Base-by-base conservation (phyloP, 2,113 vertebrate species). In the Tachuris rubrigastra region DNA sequence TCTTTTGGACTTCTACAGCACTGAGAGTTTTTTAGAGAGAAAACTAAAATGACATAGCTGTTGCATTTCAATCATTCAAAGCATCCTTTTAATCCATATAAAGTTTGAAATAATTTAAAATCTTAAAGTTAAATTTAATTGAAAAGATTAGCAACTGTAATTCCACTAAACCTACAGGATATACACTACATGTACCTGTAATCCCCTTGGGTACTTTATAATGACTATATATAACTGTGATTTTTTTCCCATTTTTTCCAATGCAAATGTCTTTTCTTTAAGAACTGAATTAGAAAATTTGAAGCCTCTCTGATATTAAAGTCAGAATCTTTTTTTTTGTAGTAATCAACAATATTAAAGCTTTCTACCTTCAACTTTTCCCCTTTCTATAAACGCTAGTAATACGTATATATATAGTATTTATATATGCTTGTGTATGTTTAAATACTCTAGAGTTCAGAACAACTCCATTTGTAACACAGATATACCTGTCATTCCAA, bases 401-500 rank as follows among this genome's bases (percentile, higher is more conserved):
- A 31, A 46, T 19, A 44, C 46, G 39, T 52, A 12, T 60, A 27
- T 35, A 2, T 9, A 5, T 10, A 24, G 47, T 24, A 49, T 50
- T 50, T 25, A n/a, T 9, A 5, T 68, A 37, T 6, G 3, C 5
- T 23, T 27, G 30, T 27, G 53, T 23, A 28, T 42, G 4, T 68
- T 22, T 18, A 53, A 73, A 27, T 35, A 67, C 24, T 53, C 24
- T 24, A 50, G 28, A 35, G 25, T 17, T 9, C 35, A 73, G 14
- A 25, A 65, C 39, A 77, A 24, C 7, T 56, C 18, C 18, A 58
- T 62, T 31, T 13, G 4, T 75, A 66, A 27, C 44, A 58, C 24
- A 76, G n/a, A 39, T 18, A 44, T 14, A 46, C 10, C 2, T 65
- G 17, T 39, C 0, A 0, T 69, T 69, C 41, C 14, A 47, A 84